Evolutionary conservation across 2,888 invertebrate genomes (phyloP), one percentile per base, ranked within the genome.

Genomic region (Polydrusus cervinus): DNA sequence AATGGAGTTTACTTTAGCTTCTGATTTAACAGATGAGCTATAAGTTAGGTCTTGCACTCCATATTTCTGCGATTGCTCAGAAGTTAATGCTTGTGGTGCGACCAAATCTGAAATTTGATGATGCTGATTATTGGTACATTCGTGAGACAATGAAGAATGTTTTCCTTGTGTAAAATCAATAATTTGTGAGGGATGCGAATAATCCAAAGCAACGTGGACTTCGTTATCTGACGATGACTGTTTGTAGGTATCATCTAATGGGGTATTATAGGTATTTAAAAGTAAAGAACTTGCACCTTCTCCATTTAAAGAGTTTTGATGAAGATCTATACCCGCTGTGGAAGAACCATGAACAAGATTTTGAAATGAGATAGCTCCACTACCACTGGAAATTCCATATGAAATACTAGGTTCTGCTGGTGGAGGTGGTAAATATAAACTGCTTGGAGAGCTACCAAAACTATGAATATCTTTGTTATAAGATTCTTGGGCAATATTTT

Each of bases 401-500:
- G 90, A 82, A 20, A 6, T 69, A 77, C 85, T 88, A 0, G 90
- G 87, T 0, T 90, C 90, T 81, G 89, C 88, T 8, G 62, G 69
- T n/a, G 55, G 64, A 49, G 89, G 89, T 0, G 89, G 89, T 30
- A 89, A 68, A 66, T 75, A 75, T 18, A 71, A 68, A 55, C 30
- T 43, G 20, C 30, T 62, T 13, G 40, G n/a, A 11, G 61, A 49
- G 18, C 62, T 53, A 30, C 64, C 62, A 11, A 69, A 69, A 3
- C 60, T 18, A 10, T 43, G n/a, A 20, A 61, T 14, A 47, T 69
- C 49, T 49, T 69, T 69, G 38, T 60, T 57, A 16, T 47, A 60
- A 6, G 61, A 69, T 0, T 89, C 88, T 65, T 92, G 90, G 0
- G 90, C 93, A 77, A 92, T 91, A 65, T 90, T 92, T 79, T 92